phyloP scores from a whole-genome alignment of 2,797 vertebrate genomes.

The Sus cebifrons region DNA sequence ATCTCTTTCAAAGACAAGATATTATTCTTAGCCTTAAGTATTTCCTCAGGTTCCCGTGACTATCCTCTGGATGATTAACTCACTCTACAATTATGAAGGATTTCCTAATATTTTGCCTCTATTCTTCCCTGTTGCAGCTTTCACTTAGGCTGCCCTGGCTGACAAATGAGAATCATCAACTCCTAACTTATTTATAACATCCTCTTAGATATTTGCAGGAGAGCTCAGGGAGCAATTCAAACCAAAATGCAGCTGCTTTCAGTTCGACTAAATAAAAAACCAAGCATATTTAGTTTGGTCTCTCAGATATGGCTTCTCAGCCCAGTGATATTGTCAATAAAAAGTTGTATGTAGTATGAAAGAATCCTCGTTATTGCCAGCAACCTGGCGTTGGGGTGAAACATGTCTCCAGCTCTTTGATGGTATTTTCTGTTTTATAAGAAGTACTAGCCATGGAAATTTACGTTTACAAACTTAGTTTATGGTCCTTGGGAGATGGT shows the following conservation, averaged over 20 bases:
- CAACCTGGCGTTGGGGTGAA: not conserved
- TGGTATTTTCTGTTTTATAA: constrained; percentile 47
- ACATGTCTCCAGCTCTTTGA: not conserved
- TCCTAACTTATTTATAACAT: constrained; percentile 85
- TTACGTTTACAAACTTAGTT: constrained; percentile 51
- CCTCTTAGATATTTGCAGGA: constrained; percentile 82
- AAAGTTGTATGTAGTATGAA: not conserved
- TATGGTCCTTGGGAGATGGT: not conserved
- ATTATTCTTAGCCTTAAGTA: constrained; percentile 34
- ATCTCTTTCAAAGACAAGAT: not conserved
- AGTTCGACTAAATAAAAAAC: constrained; percentile 71
- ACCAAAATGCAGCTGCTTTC: constrained; percentile 81
- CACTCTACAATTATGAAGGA: constrained; percentile 53
- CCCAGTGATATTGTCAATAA: constrained; percentile 46
- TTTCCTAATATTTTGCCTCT: constrained; percentile 55
- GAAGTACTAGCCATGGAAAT: not conserved
- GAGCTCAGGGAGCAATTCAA: constrained; percentile 83
- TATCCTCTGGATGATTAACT: constrained; percentile 51
- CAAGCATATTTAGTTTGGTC: constrained; percentile 55
- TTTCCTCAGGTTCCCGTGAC: constrained; percentile 57
- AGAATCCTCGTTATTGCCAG: not conserved
- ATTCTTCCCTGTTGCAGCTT: constrained; percentile 54
- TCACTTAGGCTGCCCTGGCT: constrained; percentile 69
- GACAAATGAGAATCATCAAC: constrained; percentile 81
- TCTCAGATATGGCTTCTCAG: not conserved